These are phyloP conservation scores for Megaustenia siamemsis DNA, from an alignment of 2,888 invertebrate genomes.

Conservation along the genomic window DNA sequence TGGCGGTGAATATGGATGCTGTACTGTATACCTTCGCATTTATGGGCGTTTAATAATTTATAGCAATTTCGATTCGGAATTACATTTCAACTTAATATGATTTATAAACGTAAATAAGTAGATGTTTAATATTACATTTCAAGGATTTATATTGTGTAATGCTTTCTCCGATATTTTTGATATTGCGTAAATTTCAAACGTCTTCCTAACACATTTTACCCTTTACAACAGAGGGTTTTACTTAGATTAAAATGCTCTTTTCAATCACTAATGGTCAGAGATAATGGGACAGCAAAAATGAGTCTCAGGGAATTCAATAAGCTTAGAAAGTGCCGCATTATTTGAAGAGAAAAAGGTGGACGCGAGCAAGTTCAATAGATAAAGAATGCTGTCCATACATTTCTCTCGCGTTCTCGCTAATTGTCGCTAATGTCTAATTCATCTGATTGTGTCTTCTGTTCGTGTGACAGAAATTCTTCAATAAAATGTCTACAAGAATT, in stretches of 20 bases:
- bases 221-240: not conserved
- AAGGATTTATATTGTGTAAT: too few relatives aligned
- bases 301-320: constrained; percentile 33
- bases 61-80: not conserved
- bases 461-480: not conserved
- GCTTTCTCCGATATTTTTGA: too few relatives aligned
- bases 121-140: too few relatives aligned
- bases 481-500: not conserved
- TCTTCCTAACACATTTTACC: constrained; percentile 22
- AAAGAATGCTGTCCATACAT: constrained; percentile 14
- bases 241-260: constrained; percentile 50
- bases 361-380: not conserved
- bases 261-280: constrained; percentile 47
- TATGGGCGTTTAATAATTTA: not conserved
- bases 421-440: constrained; percentile 26
- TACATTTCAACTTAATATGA: not conserved
- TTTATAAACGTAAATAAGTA: not conserved
- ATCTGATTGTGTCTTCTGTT: constrained; percentile 3
- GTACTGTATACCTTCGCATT: not conserved
- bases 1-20: not conserved
- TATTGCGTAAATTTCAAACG: not conserved
- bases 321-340: constrained; percentile 42
- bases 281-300: constrained; percentile 39
- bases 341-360: constrained; percentile 1
- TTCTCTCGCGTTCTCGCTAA: constrained; percentile 22